Conservation (phyloP, 2,888 invertebrate genomes). For the Mellilla xanthometata region DNA sequence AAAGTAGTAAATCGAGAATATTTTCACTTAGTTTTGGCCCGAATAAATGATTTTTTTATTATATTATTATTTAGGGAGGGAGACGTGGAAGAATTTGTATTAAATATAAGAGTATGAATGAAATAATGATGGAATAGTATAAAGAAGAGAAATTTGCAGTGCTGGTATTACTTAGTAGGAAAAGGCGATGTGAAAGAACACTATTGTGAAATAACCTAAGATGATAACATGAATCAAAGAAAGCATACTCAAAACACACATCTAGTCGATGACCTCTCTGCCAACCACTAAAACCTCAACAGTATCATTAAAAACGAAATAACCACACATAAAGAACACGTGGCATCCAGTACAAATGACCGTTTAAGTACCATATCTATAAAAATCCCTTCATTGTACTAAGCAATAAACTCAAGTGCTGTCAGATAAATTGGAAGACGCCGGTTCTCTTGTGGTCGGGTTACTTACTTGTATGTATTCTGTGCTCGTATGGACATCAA, state of each 20-base stretch:
- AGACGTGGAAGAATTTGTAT: too few species aligned
- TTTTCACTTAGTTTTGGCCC: too few species aligned
- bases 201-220: too few species aligned
- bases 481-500: constrained; percentile 12
- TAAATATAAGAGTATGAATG: too few species aligned
- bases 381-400: constrained; percentile 32
- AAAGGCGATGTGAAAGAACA: too few species aligned
- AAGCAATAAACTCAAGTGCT: constrained; percentile 29
- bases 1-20: too few species aligned
- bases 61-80: too few species aligned
- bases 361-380: constrained; percentile 46
- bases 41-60: too few species aligned
- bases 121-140: too few species aligned
- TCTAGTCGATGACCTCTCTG: constrained; percentile 21
- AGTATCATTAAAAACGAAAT: constrained; percentile 29
- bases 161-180: too few species aligned
- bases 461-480: background rate
- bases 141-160: too few species aligned
- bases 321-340: constrained; percentile 39
- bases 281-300: constrained; percentile 21
- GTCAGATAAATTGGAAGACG: constrained; percentile 19
- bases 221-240: too few species aligned
- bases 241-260: constrained; percentile 9
- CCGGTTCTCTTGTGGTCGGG: constrained; percentile 4
- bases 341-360: constrained; percentile 44